These are phyloP conservation scores for Phalacrocorax pelagicus DNA, from an alignment of 2,113 vertebrate species.

Conservation along the genomic window DNA sequence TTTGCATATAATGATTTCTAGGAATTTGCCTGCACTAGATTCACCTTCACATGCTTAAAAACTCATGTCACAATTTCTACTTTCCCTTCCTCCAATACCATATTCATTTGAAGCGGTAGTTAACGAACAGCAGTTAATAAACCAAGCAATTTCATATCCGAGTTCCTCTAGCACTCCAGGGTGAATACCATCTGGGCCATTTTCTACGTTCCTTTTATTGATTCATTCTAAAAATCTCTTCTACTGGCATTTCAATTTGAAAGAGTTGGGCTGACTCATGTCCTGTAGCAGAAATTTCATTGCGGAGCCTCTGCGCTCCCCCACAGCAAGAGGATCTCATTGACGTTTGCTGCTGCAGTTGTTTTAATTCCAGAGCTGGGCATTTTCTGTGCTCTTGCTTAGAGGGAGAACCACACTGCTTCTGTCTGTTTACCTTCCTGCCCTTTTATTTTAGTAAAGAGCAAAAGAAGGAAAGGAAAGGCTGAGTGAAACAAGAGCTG, in stretches of 20 bases:
- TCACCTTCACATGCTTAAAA: neutral
- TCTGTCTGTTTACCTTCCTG: neutral
- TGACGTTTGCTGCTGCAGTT: neutral
- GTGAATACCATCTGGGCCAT: constrained; percentile 65
- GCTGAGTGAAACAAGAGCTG: neutral
- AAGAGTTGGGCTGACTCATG: constrained; percentile 56
- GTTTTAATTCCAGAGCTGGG: neutral
- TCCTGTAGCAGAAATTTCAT: constrained; percentile 25
- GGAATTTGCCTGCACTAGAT: neutral
- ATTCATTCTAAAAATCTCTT: constrained; percentile 57
- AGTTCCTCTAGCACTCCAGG: constrained; percentile 47
- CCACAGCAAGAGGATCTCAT: neutral
- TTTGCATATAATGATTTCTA: neutral
- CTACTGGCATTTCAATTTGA: constrained; percentile 57
- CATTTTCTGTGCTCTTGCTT: neutral
- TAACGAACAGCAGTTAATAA: constrained; percentile 64
- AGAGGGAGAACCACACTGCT: neutral
- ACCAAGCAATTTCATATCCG: constrained; percentile 59
- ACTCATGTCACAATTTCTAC: neutral
- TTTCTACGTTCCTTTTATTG: constrained; percentile 62
- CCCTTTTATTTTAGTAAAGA: neutral
- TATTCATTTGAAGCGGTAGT: constrained; percentile 44
- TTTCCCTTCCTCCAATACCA: neutral
- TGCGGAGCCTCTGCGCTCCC: neutral
- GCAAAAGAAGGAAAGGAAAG: neutral